Evolutionary conservation across 2,888 invertebrate species (phyloP), one percentile per base, ranked within the genome.

Genomic region (Allygus modestus): DNA sequence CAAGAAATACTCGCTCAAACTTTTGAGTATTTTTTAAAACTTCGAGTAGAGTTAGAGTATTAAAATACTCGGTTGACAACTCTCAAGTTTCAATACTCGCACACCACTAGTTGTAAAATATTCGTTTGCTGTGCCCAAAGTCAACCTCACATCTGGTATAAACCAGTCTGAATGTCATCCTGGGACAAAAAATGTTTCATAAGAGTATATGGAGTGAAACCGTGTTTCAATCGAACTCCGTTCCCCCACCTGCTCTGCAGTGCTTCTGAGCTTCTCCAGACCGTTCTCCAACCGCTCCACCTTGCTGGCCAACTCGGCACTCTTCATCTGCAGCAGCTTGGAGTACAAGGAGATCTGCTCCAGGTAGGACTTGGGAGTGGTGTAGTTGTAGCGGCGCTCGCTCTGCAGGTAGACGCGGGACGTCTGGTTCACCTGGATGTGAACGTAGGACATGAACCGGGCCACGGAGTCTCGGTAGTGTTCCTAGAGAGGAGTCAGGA

Each of bases 341-440:
- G 96, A 93, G 89, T 98, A 99, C 65, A 99, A 92, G 89, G 96
- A 96, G 85, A 99, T 98, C 92, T 98, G 98, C 90, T 99, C 99
- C 81, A 99, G 92, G 91, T 97, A 99, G 86, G 98, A 98, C 91
- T 99, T 99, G 0, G 99, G 99, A 7, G 99, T 99, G 0, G 99
- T 99, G 90, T 99, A 99, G 91, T 99, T 99, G 90, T 97, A 98
- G 71, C 99, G 94, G 75, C 97, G 93, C 89, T 99, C 99, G 89
- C 97, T 98, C 85, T 95, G 94, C 83, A 98, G 92, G 90, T 97
- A 99, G 15, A 95, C 92, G 87, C 96, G 95, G 15, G 98, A 98
- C 89, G 96, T 97, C 61, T 95, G 93, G 89, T 98, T 98, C 0
- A 99, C 99, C 77, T 97, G 97, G 0, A 96, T 96, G 90, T 99